Base-by-base conservation (phyloP, 2,888 invertebrate genomes). In the Sussaba pulchella region DNA sequence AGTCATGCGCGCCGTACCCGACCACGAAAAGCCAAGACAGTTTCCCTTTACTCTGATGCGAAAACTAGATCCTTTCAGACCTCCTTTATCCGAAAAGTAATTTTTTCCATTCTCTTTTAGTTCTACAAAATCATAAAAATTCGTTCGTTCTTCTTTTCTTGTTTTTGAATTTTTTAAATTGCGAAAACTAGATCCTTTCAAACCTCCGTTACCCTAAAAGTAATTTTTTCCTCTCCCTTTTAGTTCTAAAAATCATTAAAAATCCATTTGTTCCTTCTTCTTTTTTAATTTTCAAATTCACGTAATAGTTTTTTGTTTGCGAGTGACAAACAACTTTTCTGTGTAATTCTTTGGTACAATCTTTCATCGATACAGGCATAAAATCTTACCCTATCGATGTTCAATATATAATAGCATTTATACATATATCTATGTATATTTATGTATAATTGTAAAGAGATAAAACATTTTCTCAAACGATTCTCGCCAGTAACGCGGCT, bases 401-500 rank as follows among this genome's bases (percentile, higher is more conserved):
- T 47, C 39, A 39, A 26, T 31, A 47, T 47, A 17, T 47, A 50
- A 39, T 50, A 66, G 24, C 70, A 71, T 36, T 12, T 71, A 75
- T 75, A 75, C 72, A 80, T 52, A 76, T 77, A 81, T 83, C 70
- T 80, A 64, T 80, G 72, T 76, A 82, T 54, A 64, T 74, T 72
- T 50, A 79, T 81, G 41, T 47, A 47, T 72, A 45, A 78, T 85
- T 61, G 14, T 78, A 82, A 74, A 71, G 59, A 69, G 82, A 84
- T 57, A 81, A 85, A 78, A 82, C 64, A 57, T 72, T 39, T 45
- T 73, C 43, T 72, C 19, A 45, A 63, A 72, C 31, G 6, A 10
- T 66, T 69, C 63, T 14, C 50, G 26, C 59, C 52, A 75, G 26
- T 67, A 83, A 83, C 26, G 52, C 70, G 31, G 4, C 54, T 59